Percentiles rank a stretch among this genome's conserved stretches.
phyloP scores from a whole-genome alignment of 2,888 invertebrate genomes.

The Drosophila neotestacea region DNA sequence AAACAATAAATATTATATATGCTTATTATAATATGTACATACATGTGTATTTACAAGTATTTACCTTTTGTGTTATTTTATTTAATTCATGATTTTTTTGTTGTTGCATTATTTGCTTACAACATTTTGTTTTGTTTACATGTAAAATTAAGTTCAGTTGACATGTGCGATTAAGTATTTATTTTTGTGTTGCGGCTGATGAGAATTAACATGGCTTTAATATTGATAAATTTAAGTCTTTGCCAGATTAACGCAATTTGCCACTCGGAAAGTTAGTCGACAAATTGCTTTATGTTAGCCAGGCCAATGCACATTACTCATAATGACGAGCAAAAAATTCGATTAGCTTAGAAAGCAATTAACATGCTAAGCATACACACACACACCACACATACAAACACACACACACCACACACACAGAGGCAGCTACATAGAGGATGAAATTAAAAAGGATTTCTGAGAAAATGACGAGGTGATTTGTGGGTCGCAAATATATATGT shows the following conservation, averaged over 20 bases:
- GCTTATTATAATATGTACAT: slow-evolving; percentile 25
- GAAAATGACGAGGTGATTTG: slow-evolving; percentile 57
- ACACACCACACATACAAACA: slow-evolving; percentile 12
- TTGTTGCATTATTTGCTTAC: slow-evolving; percentile 39
- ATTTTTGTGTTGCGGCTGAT: slow-evolving; percentile 29
- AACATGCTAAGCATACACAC: slow-evolving; percentile 66
- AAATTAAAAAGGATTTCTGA: slow-evolving; percentile 64
- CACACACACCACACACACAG: slow-evolving; percentile 10
- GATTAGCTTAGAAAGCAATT: slow-evolving; percentile 79
- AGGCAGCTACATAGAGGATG: slow-evolving; percentile 17
- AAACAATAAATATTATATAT: slow-evolving; percentile 26
- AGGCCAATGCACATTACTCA: slow-evolving; percentile 67
- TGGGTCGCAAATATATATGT: slow-evolving; percentile 48
- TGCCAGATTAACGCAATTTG: slow-evolving; percentile 70
- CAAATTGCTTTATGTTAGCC: slow-evolving; percentile 72
- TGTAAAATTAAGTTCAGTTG: slow-evolving; percentile 64
- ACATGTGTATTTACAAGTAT: slow-evolving; percentile 32
- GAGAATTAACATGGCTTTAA: slow-evolving; percentile 52
- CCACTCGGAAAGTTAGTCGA: slow-evolving; percentile 59
- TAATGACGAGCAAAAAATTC: slow-evolving; percentile 79
- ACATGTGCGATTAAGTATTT: slow-evolving; percentile 70
- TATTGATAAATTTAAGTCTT: slow-evolving; percentile 51
- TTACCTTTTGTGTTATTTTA: slow-evolving; percentile 18
- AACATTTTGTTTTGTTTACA: slow-evolving; percentile 66
- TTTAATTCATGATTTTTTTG: slow-evolving; percentile 14